Percentiles rank a stretch among this genome's conserved stretches.
Evolutionary conservation across 2,797 vertebrate genomes (phyloP).

Genomic region (Syncerus caffer): DNA sequence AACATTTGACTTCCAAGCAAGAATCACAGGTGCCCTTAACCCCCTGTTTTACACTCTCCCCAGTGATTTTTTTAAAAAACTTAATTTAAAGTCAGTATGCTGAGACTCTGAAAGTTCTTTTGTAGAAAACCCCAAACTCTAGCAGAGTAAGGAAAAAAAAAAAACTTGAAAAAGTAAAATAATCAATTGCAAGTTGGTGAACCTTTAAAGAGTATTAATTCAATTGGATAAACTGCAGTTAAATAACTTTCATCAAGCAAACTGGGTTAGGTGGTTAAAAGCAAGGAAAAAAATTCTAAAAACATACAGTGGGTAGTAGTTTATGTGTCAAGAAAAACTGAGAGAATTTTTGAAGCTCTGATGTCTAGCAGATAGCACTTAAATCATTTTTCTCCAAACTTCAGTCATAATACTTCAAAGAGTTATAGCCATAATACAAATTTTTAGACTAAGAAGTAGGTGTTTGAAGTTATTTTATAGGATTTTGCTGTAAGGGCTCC

Average conservation of each 20-base stretch:
- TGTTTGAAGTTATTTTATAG: conserved; percentile 99
- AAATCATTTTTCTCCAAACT: conserved; percentile 99
- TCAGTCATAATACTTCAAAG: conserved; percentile 99
- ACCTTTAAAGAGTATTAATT: conserved; percentile 85
- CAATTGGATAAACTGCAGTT: conserved; percentile 84
- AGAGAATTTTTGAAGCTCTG: conserved; percentile 97
- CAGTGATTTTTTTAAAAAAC: neutral
- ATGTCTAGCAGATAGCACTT: conserved; percentile 99
- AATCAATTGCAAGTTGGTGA: conserved; percentile 76
- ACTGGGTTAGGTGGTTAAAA: conserved; percentile 90
- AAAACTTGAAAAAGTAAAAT: conserved; percentile 55
- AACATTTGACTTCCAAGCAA: conserved; percentile 22
- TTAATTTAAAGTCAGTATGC: conserved; percentile 61
- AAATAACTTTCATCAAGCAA: conserved; percentile 91
- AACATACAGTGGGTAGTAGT: conserved; percentile 92
- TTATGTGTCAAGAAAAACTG: conserved; percentile 98
- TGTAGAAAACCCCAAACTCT: neutral
- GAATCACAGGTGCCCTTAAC: neutral
- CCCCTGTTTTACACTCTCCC: neutral
- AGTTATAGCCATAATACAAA: conserved; percentile 99
- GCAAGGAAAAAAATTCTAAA: conserved; percentile 84
- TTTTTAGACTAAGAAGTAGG: conserved; percentile 99
- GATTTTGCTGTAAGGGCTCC: conserved; percentile 99
- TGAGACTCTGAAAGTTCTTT: conserved; percentile 24
- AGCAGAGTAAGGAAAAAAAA: neutral